Evolutionary conservation across 2,888 invertebrate genomes (phyloP).

Genomic region (Drosophila colorata): DNA sequence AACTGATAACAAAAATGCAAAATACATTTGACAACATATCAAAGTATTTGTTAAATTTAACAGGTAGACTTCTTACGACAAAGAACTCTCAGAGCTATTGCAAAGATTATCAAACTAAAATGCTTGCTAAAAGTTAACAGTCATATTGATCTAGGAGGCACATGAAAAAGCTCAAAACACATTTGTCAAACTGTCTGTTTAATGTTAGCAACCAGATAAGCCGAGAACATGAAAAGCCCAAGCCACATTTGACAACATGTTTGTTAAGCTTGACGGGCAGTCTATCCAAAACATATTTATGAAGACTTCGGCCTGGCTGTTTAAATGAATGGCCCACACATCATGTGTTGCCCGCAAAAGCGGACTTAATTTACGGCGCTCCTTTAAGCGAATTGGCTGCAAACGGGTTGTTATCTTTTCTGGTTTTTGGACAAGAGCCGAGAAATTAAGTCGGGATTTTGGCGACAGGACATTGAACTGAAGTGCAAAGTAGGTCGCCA

Average conservation of each 20-base stretch:
- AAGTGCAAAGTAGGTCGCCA: conserved; percentile 42
- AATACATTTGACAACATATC: no score
- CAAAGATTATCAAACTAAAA: background rate
- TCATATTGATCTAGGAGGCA: background rate
- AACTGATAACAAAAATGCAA: background rate
- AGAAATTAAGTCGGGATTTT: conserved; percentile 38
- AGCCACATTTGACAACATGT: background rate
- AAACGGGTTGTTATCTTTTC: conserved; percentile 33
- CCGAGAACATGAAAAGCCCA: no score
- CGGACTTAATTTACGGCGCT: conserved; percentile 1
- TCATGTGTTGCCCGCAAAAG: background rate
- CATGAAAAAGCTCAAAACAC: no score
- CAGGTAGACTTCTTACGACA: background rate
- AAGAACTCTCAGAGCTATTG: no score
- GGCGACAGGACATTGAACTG: conserved; percentile 61
- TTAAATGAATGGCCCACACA: conserved; percentile 10
- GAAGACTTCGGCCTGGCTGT: background rate
- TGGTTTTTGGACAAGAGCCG: background rate
- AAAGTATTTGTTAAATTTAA: no score
- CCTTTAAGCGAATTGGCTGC: conserved; percentile 9
- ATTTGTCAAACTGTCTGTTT: background rate
- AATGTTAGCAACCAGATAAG: conserved; percentile 10
- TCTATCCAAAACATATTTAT: conserved; percentile 4
- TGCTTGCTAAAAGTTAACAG: background rate
- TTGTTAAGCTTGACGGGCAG: background rate